Conservation (phyloP, 1,140 invertebrate species). For the Drosophila nebulosa region DNA sequence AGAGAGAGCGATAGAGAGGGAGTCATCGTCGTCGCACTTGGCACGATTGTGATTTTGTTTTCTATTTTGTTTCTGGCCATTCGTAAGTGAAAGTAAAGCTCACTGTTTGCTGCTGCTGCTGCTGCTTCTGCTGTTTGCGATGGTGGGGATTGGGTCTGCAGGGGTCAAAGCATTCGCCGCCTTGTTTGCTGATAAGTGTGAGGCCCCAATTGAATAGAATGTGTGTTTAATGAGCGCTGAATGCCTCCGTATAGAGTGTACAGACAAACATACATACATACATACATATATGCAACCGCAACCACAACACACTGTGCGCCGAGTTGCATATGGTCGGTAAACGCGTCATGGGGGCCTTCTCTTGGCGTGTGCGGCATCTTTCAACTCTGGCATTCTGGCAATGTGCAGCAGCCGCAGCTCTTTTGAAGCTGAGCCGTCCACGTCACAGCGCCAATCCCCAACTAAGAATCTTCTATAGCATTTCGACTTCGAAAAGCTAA, state of each 20-base stretch:
- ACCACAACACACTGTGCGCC: conserved; percentile 3
- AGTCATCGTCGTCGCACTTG: conserved; percentile 2
- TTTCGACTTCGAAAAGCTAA: conserved; percentile 36
- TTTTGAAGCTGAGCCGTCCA: conserved; percentile 42
- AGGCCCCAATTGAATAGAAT: conserved; percentile 36
- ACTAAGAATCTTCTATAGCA: conserved; percentile 41
- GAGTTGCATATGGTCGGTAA: neutral
- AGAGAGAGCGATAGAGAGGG: neutral
- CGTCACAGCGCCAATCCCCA: conserved; percentile 8
- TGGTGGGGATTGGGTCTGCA: conserved; percentile 2
- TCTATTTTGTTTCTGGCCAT: conserved; percentile 71
- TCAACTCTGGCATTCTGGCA: conserved; percentile 68
- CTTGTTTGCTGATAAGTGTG: conserved; percentile 51
- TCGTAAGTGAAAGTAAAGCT: conserved; percentile 69
- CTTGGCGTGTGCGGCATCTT: conserved; percentile 65
- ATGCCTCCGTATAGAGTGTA: conserved; percentile 58
- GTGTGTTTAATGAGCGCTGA: conserved; percentile 55
- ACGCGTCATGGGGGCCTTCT: neutral
- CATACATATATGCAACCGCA: conserved; percentile 18
- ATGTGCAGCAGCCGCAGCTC: conserved; percentile 35
- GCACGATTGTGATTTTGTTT: conserved; percentile 56
- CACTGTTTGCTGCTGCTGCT: conserved; percentile 13
- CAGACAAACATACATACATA: too few relatives aligned
- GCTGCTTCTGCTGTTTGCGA: conserved; percentile 13
- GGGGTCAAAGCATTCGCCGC: conserved; percentile 49